Conservation (phyloP, 2,113 vertebrate species). For the Triplophysa dalaica region DNA sequence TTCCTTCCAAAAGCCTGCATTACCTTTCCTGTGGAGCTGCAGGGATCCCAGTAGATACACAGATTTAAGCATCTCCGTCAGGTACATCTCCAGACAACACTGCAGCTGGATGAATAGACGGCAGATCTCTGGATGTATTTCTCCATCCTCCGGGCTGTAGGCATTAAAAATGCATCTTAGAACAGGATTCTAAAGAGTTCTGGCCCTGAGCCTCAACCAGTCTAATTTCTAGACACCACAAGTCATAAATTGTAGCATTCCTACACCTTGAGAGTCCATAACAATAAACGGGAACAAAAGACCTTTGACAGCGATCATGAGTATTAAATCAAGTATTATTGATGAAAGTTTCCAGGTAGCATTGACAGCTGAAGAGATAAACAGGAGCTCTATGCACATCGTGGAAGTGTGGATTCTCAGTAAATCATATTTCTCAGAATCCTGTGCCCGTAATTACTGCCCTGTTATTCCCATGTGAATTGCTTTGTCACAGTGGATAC, state of each 20-base stretch:
- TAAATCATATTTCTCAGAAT: constrained; percentile 30
- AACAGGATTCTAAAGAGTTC: constrained; percentile 14
- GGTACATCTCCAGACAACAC: constrained; percentile 98
- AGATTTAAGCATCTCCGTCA: constrained; percentile 97
- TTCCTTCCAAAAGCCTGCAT: not conserved
- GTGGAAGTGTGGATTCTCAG: constrained; percentile 11
- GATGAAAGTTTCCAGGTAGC: not conserved
- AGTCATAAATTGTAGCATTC: not conserved
- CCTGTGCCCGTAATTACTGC: constrained; percentile 10
- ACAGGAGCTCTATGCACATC: not conserved
- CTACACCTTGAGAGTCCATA: not conserved
- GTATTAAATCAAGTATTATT: not conserved
- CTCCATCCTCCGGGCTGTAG: constrained; percentile 92
- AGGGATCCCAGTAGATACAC: constrained; percentile 93
- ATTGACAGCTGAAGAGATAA: not conserved
- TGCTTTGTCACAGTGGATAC: constrained; percentile 15
- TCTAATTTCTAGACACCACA: not conserved
- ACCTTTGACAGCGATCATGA: not conserved
- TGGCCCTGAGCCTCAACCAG: not conserved
- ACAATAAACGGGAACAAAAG: not conserved
- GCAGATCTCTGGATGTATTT: constrained; percentile 98
- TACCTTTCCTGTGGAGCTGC: constrained; percentile 97
- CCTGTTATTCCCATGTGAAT: constrained; percentile 20
- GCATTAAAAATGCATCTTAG: constrained; percentile 5
- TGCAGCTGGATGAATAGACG: constrained; percentile 96